Evolutionary conservation across 2,113 vertebrate genomes (phyloP), one percentile per base, ranked within the genome.

Genomic region (Larimichthys crocea): DNA sequence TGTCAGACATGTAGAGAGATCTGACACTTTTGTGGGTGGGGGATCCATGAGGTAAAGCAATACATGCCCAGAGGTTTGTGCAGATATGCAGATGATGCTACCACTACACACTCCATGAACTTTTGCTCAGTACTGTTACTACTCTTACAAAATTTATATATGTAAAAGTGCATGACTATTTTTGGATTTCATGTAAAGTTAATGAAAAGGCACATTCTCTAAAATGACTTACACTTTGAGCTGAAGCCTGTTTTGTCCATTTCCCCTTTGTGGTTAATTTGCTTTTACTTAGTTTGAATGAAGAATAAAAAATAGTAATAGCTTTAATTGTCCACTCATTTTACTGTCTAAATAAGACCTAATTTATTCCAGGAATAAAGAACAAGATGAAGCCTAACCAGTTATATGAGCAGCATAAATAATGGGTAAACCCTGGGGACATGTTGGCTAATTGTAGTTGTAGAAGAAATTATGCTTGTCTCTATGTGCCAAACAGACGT

Each of bases 151-250:
- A 12, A 67, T 55, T 59, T 82, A 62, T 3, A 74, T 20, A 11
- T 74, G 10, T 12, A 56, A 75, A 69, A 74, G 64, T 42, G 15
- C 12, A 49, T 26, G 49, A 4, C 72, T 83, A 85, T 88, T 74
- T 52, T 71, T 76, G 69, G 61, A 50, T 81, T 80, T 77, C n/a
- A 64, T 85, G 61, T 76, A 57, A 85, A 79, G 77, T 62, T 77
- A 68, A 61, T 77, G 68, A 86, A 82, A 88, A 82, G 71, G 61
- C 42, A 48, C 4, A n/a, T 68, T 76, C 59, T 20, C 57, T 72
- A 14, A 40, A 40, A 72, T 35, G 16, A 22, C 2, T 50, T 10
- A 6, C n/a, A 29, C 19, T 44, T 66, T 4, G 1, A 42, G 16
- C 15, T 42, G 11, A 20, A 31, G 1, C 4, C 4, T 20, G 29